These are phyloP conservation scores for Nautilus pompilius DNA, from an alignment of 1,140 invertebrate genomes.

Conservation along the genomic window DNA sequence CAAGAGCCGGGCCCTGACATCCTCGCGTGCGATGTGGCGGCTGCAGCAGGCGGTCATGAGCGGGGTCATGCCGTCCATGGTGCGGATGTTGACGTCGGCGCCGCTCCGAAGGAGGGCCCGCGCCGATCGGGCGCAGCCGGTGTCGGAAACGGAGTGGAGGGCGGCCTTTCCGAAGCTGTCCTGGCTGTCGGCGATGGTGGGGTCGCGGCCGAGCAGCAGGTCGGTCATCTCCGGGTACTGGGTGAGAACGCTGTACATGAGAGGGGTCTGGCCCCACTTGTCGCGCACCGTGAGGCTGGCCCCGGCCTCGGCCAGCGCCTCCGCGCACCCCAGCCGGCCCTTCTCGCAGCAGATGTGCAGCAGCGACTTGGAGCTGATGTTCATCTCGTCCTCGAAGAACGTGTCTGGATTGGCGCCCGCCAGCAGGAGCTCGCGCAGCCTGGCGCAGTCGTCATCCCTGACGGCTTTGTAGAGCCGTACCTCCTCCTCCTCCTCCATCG, in stretches of 20 bases:
- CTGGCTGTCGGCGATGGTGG: slow-evolving; percentile 13
- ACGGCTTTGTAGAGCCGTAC: slow-evolving; percentile 35
- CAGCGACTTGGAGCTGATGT: slow-evolving; percentile 34
- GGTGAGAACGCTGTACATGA: slow-evolving; percentile 24
- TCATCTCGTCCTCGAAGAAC: slow-evolving; percentile 26
- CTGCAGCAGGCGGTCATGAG: slow-evolving; percentile 13
- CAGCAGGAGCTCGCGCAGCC: slow-evolving; percentile 17
- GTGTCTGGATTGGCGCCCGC: slow-evolving; percentile 25
- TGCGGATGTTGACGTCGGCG: slow-evolving; percentile 12
- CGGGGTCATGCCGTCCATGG: slow-evolving; percentile 21
- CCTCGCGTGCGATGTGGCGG: not conserved
- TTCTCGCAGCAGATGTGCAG: slow-evolving; percentile 37
- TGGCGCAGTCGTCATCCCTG: slow-evolving; percentile 11
- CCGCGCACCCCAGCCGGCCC: slow-evolving; percentile 24
- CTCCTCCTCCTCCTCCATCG: too few species aligned
- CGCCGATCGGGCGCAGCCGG: slow-evolving; percentile 7
- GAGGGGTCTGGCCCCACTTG: slow-evolving; percentile 28
- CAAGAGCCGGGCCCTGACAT: slow-evolving; percentile 3
- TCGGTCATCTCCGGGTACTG: slow-evolving; percentile 20
- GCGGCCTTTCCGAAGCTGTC: slow-evolving; percentile 23
- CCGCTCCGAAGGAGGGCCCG: slow-evolving; percentile 16
- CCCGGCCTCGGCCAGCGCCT: slow-evolving; percentile 15
- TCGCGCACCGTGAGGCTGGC: slow-evolving; percentile 17
- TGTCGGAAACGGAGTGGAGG: slow-evolving; percentile 21
- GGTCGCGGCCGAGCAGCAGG: slow-evolving; percentile 11